phyloP scores from a whole-genome alignment of 2,113 vertebrate genomes.

The Chionomys nivalis region DNA sequence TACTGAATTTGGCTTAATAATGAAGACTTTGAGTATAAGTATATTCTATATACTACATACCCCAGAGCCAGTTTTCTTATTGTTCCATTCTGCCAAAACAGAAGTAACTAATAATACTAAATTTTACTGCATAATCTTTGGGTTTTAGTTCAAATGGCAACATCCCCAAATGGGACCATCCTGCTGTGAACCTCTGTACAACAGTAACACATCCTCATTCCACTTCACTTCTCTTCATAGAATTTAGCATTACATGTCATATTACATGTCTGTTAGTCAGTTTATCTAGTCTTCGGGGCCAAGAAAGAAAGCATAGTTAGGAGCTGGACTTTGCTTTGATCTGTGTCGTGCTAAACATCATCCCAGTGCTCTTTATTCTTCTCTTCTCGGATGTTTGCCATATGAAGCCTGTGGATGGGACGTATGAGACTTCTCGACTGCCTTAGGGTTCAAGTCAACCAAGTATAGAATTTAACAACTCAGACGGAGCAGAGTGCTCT shows the following conservation, averaged over 20 bases:
- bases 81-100: not conserved
- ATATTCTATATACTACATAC: too few species aligned
- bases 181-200: not conserved
- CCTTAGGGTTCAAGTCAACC: conserved; percentile 63
- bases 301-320: not conserved
- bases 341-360: not conserved
- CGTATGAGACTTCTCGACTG: conserved; percentile 37
- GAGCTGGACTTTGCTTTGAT: not conserved
- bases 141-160: not conserved
- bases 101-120: not conserved
- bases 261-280: not conserved
- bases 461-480: conserved; percentile 20
- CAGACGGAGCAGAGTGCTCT: not conserved
- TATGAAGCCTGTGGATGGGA: conserved; percentile 20
- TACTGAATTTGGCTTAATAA: not conserved
- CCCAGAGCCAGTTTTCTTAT: not conserved
- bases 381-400: conserved; percentile 28
- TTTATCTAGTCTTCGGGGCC: not conserved
- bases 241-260: not conserved
- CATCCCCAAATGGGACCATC: not conserved
- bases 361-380: not conserved
- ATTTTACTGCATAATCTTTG: not conserved
- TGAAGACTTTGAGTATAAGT: not conserved
- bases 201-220: not conserved
- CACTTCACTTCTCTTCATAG: not conserved